phyloP scores from a whole-genome alignment of 2,888 invertebrate species.

The Norana najaformis region DNA sequence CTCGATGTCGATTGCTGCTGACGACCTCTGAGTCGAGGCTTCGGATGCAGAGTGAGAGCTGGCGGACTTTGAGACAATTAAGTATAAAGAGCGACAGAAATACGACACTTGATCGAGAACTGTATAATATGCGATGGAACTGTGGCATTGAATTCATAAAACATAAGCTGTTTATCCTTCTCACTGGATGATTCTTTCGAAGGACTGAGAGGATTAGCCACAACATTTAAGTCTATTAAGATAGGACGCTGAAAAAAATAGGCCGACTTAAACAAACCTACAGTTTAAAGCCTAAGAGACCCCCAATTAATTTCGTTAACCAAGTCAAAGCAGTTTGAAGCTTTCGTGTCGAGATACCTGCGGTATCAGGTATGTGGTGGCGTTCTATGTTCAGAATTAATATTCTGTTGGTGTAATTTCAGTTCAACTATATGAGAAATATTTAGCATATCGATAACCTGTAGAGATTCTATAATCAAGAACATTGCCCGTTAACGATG shows the following conservation, averaged over 20 bases:
- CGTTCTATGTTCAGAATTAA: neutral
- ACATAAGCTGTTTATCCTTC: neutral
- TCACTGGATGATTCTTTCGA: neutral
- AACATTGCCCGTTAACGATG: too few species aligned
- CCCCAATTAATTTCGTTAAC: too few species aligned
- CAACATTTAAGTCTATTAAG: neutral
- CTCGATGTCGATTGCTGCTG: slow-evolving; percentile 2
- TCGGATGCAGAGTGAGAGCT: neutral
- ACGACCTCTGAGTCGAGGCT: neutral
- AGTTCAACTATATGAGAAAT: neutral
- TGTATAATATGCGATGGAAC: neutral
- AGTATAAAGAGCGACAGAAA: slow-evolving; percentile 1
- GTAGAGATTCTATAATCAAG: too few species aligned
- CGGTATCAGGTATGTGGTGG: neutral
- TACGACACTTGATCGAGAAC: neutral
- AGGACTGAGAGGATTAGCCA: neutral
- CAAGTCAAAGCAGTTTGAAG: too few species aligned
- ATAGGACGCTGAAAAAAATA: neutral
- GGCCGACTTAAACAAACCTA: neutral
- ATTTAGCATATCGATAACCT: too few species aligned
- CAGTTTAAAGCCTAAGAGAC: neutral
- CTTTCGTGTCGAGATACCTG: too few species aligned
- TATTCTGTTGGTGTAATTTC: neutral
- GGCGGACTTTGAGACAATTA: neutral
- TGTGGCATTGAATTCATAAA: neutral